Conservation (phyloP, 2,888 invertebrate genomes). For the Leptarthrus brevirostris region DNA sequence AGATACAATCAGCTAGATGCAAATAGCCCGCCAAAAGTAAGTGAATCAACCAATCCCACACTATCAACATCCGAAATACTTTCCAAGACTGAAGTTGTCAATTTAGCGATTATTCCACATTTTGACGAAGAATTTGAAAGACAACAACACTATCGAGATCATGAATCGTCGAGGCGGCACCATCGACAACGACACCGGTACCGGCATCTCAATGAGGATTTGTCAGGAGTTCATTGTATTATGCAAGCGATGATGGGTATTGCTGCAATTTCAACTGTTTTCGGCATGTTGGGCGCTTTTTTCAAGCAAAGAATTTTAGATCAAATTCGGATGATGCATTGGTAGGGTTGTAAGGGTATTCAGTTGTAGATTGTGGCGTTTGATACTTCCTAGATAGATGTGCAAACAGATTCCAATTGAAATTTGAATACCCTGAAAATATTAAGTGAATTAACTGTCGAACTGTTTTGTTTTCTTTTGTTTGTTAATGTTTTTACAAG, state of each 20-base stretch:
- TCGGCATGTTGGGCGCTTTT: slow-evolving; percentile 67
- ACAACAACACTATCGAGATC: slow-evolving; percentile 63
- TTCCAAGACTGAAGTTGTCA: slow-evolving; percentile 66
- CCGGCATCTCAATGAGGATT: slow-evolving; percentile 61
- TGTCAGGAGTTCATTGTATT: slow-evolving; percentile 67
- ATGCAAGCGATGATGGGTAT: slow-evolving; percentile 68
- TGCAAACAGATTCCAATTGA: background rate
- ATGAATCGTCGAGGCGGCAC: slow-evolving; percentile 56
- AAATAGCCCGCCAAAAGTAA: slow-evolving; percentile 14
- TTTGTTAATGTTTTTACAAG: too few species aligned
- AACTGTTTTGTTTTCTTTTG: too few species aligned
- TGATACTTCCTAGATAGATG: slow-evolving; percentile 1
- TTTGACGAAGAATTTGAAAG: slow-evolving; percentile 66
- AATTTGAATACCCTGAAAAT: slow-evolving; percentile 38
- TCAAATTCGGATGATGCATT: slow-evolving; percentile 67
- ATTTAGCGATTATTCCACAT: slow-evolving; percentile 66
- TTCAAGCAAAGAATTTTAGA: slow-evolving; percentile 67
- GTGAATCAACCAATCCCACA: slow-evolving; percentile 49
- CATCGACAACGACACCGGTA: slow-evolving; percentile 63
- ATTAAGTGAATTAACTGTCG: background rate
- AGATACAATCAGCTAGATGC: slow-evolving; percentile 43
- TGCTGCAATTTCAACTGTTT: slow-evolving; percentile 66
- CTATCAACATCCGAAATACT: slow-evolving; percentile 57
- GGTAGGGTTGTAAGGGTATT: slow-evolving; percentile 67
- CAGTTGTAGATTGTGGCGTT: slow-evolving; percentile 55